Base-by-base conservation (phyloP, 2,888 invertebrate species). In the Cephus pulcher region DNA sequence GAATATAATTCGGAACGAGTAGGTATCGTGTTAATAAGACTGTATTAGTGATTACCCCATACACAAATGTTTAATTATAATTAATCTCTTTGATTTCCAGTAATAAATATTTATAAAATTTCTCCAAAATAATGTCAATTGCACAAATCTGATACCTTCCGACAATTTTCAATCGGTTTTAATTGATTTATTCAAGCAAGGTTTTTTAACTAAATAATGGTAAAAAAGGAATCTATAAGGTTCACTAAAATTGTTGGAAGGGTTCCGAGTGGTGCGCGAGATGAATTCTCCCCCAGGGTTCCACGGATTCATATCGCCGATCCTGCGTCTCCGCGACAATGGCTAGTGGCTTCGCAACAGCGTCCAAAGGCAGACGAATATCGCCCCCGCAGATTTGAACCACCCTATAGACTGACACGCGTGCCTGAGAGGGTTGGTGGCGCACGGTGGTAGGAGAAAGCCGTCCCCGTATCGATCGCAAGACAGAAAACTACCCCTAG, bases 401-500 rank as follows among this genome's bases (percentile, higher is more conserved):
- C 71, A 71, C 71, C 71, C 32, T 71, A 1, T 71, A 71, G 71
- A 71, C 71, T 71, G 71, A 71, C 32, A 83, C 83, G 85, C 86
- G 83, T 84, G 86, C 83, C 81, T 80, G 82, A 79, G 82, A 81
- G 84, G 81, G 83, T 78, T 82, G 80, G 79, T 80, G 83, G 77
- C 80, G 81, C 85, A 82, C 81, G 82, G 82, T 82, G 79, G 82
- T 80, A 82, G 78, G 80, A 81, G 78, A 78, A 40, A 79, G 76
- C 75, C 40, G 71, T 79, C 75, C 76, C 68, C 75, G 85, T 89
- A 89, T 89, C 89, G 89, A 89, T 89, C 89, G 84, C 79, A 82
- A 79, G 82, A 84, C 84, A 85, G 84, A 85, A 88, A 89, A 89
- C 87, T 87, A 89, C 88, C 88, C 88, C 84, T 86, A 82, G 84